Evolutionary conservation across 2,113 vertebrate genomes (phyloP), one percentile per base, ranked within the genome.

Genomic region (Lophius piscatorius): DNA sequence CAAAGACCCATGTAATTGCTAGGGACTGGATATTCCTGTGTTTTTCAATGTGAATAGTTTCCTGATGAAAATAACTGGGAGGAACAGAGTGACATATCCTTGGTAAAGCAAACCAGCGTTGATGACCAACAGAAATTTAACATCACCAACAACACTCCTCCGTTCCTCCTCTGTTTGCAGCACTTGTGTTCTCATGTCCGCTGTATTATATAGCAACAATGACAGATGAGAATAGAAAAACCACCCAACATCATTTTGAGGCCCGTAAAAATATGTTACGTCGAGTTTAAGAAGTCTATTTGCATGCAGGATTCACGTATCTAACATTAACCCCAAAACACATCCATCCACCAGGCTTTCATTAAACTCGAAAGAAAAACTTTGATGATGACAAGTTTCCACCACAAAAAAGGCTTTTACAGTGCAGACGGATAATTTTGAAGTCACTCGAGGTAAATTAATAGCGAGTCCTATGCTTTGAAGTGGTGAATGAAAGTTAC

Each of bases 401-500:
- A 48, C 87, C 87, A 89, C 85, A 88, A 87, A 76, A 86, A 77
- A 81, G 42, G 65, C 60, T 71, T 54, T 65, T 44, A 84, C 83
- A 76, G 86, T 17, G 73, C 75, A 87, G 86, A 88, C 82, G 84
- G 85, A 89, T 87, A 59, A 83, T 90, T 91, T 82, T 74, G 63
- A 90, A 87, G 83, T 83, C 70, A 52, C 76, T 75, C 45, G 63
- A 88, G 81, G 88, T 89, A 89, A 88, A 91, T 91, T 84, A 91
- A 83, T 85, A 90, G 89, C 76, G 73, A 88, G 80, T 85, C 75
- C 74, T 85, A 82, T 63, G 69, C 90, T 92, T 93, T 93, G 73
- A 91, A 91, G 91, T 92, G 90, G 89, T 78, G 80, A 87, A 90
- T 83, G 82, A 91, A 92, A 92, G 87, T 90, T 89, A 62, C 46